Evolutionary conservation across 1,140 invertebrate genomes (phyloP), one percentile per base, ranked within the genome.

Genomic region (Drosophila nikananu): DNA sequence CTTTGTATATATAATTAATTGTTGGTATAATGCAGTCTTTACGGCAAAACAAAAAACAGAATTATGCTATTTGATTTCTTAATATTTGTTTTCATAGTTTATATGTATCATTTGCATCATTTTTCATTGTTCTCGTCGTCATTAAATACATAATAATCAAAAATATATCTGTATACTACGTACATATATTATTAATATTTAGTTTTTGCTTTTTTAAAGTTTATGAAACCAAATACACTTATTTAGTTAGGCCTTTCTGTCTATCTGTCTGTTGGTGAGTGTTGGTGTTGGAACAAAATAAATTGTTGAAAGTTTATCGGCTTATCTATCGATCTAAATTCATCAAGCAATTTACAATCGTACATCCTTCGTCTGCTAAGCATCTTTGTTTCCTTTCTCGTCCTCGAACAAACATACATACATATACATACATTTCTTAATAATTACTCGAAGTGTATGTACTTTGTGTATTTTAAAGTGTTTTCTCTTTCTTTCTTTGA

Each of bases 21-120:
- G 89, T 91, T 91, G 90, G 89, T 91, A 91, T 91, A 91, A 92
- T 90, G 90, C 90, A 91, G 90, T 91, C 90, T 91, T 91, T 91
- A 91, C 90, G 90, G 90, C 90, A 91, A 91, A 91, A 92, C 80
- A 90, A 92, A 91, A 55, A 91, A 91, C 82, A 86, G 73, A 91
- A 92, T 86, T 89, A 86, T 91, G 77, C 77, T 91, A 86, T 83
- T 91, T 91, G 68, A 75, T 87, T 91, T 72, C 82, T 83, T 63
- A 71, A 72, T 55, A 55, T 72, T 80, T 75, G 64, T 55, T 64
- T 62, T 68, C 39, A 62, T 75, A 72, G 70, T 73, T 55, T 55
- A 17, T 23, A 37, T 55, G 19, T 55, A 52, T 70, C 62, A 51
- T 68, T 41, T 76, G 51, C 58, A 75, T 73, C 32, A 73, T 54